Percentiles rank a stretch among this genome's conserved stretches.
Evolutionary conservation across 2,797 vertebrate genomes (phyloP).

Genomic region (Schizopygopsis malacanthus): DNA sequence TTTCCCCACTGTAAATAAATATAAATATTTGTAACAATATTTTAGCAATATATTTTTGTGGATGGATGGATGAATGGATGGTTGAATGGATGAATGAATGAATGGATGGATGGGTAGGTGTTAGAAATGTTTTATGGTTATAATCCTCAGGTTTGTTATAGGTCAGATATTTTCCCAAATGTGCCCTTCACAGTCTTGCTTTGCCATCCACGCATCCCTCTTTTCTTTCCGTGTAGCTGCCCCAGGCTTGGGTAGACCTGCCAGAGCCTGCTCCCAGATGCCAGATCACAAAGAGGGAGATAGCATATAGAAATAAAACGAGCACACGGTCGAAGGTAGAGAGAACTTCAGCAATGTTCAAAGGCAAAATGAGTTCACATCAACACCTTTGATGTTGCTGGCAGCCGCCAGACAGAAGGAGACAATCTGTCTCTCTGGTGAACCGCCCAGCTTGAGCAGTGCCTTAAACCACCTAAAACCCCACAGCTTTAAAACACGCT

Average conservation of each 20-base stretch:
- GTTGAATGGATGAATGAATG: background rate
- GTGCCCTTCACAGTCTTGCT: background rate
- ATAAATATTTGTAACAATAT: no score
- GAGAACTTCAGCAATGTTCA: slow-evolving; percentile 53
- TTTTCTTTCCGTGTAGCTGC: slow-evolving; percentile 6
- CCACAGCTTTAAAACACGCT: slow-evolving; percentile 45
- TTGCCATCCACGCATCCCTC: background rate
- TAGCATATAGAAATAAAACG: slow-evolving; percentile 28
- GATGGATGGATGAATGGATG: background rate
- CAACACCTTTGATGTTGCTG: slow-evolving; percentile 56
- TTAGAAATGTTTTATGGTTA: background rate
- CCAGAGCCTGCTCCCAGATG: slow-evolving; percentile 44
- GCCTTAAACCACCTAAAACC: slow-evolving; percentile 46
- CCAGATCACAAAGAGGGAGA: slow-evolving; percentile 20
- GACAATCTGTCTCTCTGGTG: slow-evolving; percentile 54
- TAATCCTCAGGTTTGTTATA: background rate
- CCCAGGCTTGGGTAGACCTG: slow-evolving; percentile 42
- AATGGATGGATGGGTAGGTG: background rate
- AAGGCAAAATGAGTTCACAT: slow-evolving; percentile 47
- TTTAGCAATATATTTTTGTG: no score
- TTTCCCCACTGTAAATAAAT: no score
- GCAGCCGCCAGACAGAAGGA: slow-evolving; percentile 56
- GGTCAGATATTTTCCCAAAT: background rate
- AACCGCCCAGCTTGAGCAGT: slow-evolving; percentile 45
- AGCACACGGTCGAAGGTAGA: slow-evolving; percentile 28